These are phyloP conservation scores for Trichogramma dendrolimi DNA, from an alignment of 2,888 invertebrate species.

Conservation along the genomic window DNA sequence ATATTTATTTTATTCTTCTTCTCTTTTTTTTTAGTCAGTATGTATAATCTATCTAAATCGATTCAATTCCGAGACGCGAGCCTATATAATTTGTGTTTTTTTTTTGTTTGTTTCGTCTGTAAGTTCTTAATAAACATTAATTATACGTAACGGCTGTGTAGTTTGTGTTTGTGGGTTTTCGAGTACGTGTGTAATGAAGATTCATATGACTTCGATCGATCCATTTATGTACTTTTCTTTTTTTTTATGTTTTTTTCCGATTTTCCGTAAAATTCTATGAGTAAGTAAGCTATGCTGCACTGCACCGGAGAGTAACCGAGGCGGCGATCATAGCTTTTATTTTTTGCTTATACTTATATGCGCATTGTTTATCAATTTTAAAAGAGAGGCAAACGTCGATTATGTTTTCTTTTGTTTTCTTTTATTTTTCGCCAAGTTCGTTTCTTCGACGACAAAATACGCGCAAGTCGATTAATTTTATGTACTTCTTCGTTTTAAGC, in stretches of 20 bases:
- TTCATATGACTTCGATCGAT: too few species aligned
- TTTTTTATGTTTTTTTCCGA: constrained; percentile 1
- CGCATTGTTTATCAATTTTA: too few species aligned
- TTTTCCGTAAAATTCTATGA: constrained; percentile 16
- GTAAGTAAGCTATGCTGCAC: constrained; percentile 17
- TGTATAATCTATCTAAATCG: constrained; percentile 9
- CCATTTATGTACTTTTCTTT: not conserved
- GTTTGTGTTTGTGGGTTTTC: not conserved
- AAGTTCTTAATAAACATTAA: not conserved
- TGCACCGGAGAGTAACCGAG: not conserved
- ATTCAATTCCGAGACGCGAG: constrained; percentile 31
- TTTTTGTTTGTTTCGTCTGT: constrained; percentile 5
- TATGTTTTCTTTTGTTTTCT: too few species aligned
- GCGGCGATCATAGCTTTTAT: too few species aligned
- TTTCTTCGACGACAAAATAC: too few species aligned
- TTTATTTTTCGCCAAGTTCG: too few species aligned
- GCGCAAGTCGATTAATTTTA: too few species aligned
- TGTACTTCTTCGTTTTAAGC: too few species aligned
- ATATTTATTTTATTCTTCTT: constrained; percentile 1
- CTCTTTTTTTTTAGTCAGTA: constrained; percentile 3
- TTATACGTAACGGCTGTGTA: not conserved
- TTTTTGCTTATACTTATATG: too few species aligned
- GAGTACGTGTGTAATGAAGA: too few species aligned
- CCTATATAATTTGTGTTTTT: constrained; percentile 18
- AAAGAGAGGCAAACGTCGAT: too few species aligned